A percentile compares a stretch with the other conserved stretches of the same genome.
Evolutionary conservation across 2,888 invertebrate species (phyloP).

Genomic region (Microctonus aethiopoides): DNA sequence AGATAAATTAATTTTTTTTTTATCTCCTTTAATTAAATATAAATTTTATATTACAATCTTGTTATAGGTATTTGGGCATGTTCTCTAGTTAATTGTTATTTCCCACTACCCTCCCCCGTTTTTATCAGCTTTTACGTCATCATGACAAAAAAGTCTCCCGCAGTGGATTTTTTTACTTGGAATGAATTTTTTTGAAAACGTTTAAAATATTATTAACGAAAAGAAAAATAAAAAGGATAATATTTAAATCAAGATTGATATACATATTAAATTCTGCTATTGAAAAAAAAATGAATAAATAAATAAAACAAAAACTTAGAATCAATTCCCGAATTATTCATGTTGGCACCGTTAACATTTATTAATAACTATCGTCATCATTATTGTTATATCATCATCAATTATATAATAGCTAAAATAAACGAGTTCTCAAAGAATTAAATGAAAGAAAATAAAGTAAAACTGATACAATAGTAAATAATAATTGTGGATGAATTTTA

Average conservation of each 20-base stretch:
- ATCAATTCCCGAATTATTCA: conserved; percentile 34
- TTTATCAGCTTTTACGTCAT: background rate
- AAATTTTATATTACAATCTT: conserved; percentile 1
- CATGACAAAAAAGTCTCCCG: background rate
- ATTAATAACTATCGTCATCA: conserved; percentile 32
- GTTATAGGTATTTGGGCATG: conserved; percentile 2
- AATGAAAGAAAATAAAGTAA: background rate
- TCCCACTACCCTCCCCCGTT: background rate
- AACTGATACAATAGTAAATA: background rate
- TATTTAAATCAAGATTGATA: conserved; percentile 22
- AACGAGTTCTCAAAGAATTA: conserved; percentile 8
- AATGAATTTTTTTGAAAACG: conserved; percentile 22
- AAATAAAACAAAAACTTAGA: conserved; percentile 28
- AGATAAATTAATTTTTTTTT: background rate
- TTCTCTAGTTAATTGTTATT: background rate
- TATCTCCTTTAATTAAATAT: conserved; percentile 21
- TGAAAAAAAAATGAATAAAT: conserved; percentile 34
- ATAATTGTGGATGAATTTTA: background rate
- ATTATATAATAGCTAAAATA: conserved; percentile 16
- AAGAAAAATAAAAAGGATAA: conserved; percentile 16
- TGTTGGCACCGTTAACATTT: conserved; percentile 31
- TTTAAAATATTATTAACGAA: conserved; percentile 17
- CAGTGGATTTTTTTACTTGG: background rate
- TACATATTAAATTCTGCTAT: background rate
- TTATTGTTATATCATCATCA: conserved; percentile 30